Evolutionary conservation across 1,140 invertebrate genomes (phyloP).

Genomic region (Lucilia cuprina): DNA sequence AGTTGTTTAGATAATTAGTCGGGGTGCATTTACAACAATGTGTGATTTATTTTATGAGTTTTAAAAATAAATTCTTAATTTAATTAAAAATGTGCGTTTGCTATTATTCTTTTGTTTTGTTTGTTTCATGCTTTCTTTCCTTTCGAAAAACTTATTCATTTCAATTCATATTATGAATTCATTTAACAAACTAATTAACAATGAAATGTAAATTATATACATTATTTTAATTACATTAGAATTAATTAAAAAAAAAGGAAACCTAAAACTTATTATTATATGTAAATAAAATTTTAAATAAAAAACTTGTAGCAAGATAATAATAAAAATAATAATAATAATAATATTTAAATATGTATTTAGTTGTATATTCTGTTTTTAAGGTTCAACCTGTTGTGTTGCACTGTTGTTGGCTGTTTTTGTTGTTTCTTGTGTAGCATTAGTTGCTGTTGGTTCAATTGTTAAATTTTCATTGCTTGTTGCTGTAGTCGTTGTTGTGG

Average conservation of each 20-base stretch:
- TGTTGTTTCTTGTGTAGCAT: constrained; percentile 46
- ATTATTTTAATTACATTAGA: constrained; percentile 6
- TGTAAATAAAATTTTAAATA: constrained; percentile 45
- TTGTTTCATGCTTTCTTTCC: neutral
- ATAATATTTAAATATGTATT: constrained; percentile 42
- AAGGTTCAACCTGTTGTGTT: constrained; percentile 39
- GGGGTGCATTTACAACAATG: constrained; percentile 27
- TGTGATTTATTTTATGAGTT: neutral
- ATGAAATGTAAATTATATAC: constrained; percentile 28
- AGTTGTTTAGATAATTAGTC: too few relatives aligned
- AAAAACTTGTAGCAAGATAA: constrained; percentile 49
- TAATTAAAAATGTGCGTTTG: constrained; percentile 19
- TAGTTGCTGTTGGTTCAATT: constrained; percentile 31
- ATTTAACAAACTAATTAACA: constrained; percentile 22
- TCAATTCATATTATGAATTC: neutral
- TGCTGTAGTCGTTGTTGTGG: neutral
- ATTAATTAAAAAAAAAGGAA: constrained; percentile 12
- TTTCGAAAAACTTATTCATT: neutral
- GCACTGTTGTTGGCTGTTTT: constrained; percentile 44
- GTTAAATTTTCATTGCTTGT: neutral
- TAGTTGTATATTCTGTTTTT: constrained; percentile 29
- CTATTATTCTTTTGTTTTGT: too few relatives aligned
- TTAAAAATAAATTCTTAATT: neutral
- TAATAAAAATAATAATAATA: constrained; percentile 40
- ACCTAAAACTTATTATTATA: constrained; percentile 19